Evolutionary conservation across 2,888 invertebrate genomes (phyloP).

Genomic region (Eilema depressum): DNA sequence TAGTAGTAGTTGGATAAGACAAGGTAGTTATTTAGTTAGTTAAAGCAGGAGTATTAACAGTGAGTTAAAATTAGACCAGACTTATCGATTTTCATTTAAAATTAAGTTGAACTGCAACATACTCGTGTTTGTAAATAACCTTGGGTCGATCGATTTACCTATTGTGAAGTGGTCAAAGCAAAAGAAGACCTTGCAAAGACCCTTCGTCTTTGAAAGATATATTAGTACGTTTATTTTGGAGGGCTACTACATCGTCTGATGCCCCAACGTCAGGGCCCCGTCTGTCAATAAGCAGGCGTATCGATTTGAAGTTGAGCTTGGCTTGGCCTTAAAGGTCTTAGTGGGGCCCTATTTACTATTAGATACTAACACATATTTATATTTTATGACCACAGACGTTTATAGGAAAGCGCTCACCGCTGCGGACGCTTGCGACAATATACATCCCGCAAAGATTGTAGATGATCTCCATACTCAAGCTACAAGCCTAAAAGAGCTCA

Average conservation of each 20-base stretch:
- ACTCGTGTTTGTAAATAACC: background rate
- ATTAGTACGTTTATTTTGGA: background rate
- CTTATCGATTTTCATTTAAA: background rate
- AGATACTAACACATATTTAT: too few species aligned
- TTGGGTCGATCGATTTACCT: background rate
- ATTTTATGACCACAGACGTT: too few species aligned
- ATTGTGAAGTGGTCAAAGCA: background rate
- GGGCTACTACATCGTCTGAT: background rate
- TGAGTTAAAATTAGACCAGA: background rate
- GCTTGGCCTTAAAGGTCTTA: too few species aligned
- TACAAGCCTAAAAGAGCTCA: background rate
- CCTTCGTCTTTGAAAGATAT: background rate
- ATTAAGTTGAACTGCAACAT: background rate
- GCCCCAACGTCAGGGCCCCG: background rate
- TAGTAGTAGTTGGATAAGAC: too few species aligned
- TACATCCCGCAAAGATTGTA: background rate
- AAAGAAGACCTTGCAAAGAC: background rate
- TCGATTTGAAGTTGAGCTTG: too few species aligned
- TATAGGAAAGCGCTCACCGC: too few species aligned
- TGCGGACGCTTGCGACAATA: too few species aligned
- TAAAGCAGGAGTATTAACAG: background rate
- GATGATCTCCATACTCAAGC: background rate
- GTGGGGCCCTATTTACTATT: too few species aligned
- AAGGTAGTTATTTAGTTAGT: background rate
- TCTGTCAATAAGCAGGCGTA: too few species aligned